Base-by-base conservation (phyloP, 2,797 vertebrate genomes). In the Pipistrellus kuhlii region DNA sequence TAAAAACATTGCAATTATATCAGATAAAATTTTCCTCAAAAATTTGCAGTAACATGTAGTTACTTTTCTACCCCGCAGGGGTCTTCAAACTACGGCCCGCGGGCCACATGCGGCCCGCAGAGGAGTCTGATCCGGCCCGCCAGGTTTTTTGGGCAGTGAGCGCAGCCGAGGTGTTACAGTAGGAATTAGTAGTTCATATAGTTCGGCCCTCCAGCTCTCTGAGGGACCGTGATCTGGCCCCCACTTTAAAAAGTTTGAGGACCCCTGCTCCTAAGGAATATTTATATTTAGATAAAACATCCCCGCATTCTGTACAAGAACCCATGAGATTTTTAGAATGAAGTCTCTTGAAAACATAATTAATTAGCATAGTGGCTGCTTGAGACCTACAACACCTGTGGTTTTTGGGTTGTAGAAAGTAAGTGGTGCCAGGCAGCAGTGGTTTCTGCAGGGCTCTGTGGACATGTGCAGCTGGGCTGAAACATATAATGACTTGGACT, bases 391-490 rank as follows among this genome's bases (percentile, higher is more conserved):
- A 27, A 0, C 15, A 0, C 0, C 11, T 46, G 38, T 12, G 44
- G 8, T 12, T 23, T 93, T n/a, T 6, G 5, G 76, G 27, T 20
- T 27, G 6, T 8, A 21, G 35, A 46, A 2, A 10, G 14, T 13
- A 18, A 3, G 53, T 6, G 53, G 76, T 23, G 5, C 53, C 13
- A 2, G 3, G 23, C 23, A 6, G 77, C 53, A 17, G 8, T 0
- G 5, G 5, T 3, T 30, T 14, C 9, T 14, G 1, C 8, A 5
- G 32, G 18, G n/a, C 38, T 25, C 51, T 38, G 6, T 8, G 4
- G 38, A 59, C 9, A 10, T 1, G 0, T 0, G 27, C 0, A 4
- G 12, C n/a, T 5, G 6, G 18, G 4, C n/a, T 7, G 48, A 57
- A 41, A 35, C 21, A 13, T 8, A 0, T 8, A 64, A 25, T 1